Base-by-base conservation (phyloP, 92 coral and sea anemone species). In the Epizoanthus illoricatus region DNA sequence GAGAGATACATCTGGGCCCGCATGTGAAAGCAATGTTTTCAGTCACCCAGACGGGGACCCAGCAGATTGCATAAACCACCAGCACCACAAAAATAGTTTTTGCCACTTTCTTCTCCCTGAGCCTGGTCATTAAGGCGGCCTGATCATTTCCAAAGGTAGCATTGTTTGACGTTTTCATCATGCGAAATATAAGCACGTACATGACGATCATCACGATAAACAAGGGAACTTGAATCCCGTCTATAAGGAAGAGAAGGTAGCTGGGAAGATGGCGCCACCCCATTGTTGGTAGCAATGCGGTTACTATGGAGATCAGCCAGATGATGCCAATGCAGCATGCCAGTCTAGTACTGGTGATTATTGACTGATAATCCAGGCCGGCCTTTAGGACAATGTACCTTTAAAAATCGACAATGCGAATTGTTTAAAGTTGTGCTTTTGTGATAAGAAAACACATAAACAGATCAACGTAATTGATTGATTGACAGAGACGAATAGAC, bases 101-200 rank as follows among this genome's bases (percentile, higher is more conserved):
- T 0, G 82, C 82, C 19, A 78, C 82, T 21, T 24, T 54, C 56
- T 78, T 78, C 42, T 78, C 59, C 40, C 82, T 69, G 52, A 78
- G 82, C 49, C 71, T 62, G 0, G 82, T 60, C 16, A 62, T 78
- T 18, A 10, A n/a, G 11, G 61, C 72, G 49, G 82, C 82, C 61
- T 42, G 71, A 7, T 17, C 24, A 56, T 78, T 78, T 19, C 69
- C 72, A 12, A 64, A 78, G 52, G 40, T 43, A 42, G 71, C 64
- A 58, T 7, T 3, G 4, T 43, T 41, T 58, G 52, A 62, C 7
- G 61, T 20, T 16, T 63, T 78, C 72, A 78, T 41, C 21, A 78
- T 78, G 28, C 82, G 82, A 45, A 78, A 78, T 63, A 78, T 64
- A 17, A 78, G 61, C n/a, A 78, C 0, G 82, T 78, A 78, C 82